Evolutionary conservation across 2,113 vertebrate genomes (phyloP).

Genomic region (Hiodon alosoides): DNA sequence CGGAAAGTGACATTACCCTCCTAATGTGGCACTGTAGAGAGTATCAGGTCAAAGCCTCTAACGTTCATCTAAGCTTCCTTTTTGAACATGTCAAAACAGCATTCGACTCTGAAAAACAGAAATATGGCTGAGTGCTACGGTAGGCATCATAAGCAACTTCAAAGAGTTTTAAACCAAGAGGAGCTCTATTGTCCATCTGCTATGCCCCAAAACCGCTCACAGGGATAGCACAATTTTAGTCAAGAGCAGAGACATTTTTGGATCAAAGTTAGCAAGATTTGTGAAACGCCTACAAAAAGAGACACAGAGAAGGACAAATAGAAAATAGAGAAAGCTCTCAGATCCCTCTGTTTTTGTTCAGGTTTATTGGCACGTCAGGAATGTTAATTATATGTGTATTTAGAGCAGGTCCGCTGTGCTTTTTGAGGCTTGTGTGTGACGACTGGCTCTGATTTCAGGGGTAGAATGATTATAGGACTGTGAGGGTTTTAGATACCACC

Average conservation of each 20-base stretch:
- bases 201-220: not conserved
- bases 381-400: slow-evolving; percentile 54
- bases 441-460: not conserved
- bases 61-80: no score
- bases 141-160: not conserved
- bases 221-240: not conserved
- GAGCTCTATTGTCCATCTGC: not conserved
- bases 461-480: slow-evolving; percentile 1
- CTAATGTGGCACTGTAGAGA: no score
- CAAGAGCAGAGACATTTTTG: not conserved
- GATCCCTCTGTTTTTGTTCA: slow-evolving; percentile 54
- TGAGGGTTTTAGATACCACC: not conserved
- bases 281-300: slow-evolving; percentile 4
- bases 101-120: not conserved
- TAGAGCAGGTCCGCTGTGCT: not conserved
- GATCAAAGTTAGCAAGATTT: not conserved
- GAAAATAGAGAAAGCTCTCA: slow-evolving; percentile 40
- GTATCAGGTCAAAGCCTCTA: no score
- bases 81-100: no score
- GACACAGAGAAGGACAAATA: no score
- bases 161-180: not conserved
- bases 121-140: not conserved
- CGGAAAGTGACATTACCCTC: no score
- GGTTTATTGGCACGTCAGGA: slow-evolving; percentile 60
- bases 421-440: slow-evolving; percentile 4